These are phyloP conservation scores for Athalia circularis DNA, from an alignment of 2,888 invertebrate species.

Conservation along the genomic window DNA sequence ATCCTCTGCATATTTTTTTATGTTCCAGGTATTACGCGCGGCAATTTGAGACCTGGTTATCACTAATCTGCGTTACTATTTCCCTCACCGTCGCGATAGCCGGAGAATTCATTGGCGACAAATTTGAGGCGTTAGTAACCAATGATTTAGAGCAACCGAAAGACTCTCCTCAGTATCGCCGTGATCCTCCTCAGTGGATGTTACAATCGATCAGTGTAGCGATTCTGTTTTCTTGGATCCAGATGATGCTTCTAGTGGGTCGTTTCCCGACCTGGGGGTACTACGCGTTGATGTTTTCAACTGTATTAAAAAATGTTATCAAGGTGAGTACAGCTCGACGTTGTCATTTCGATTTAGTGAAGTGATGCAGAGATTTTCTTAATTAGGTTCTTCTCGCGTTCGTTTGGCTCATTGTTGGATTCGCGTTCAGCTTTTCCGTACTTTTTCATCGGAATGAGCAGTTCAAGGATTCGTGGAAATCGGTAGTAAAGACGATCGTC, in stretches of 20 bases:
- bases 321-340: slow-evolving; percentile 68
- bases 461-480: slow-evolving; percentile 72
- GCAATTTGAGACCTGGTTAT: slow-evolving; percentile 73
- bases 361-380: slow-evolving; percentile 33
- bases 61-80: slow-evolving; percentile 67
- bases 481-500: slow-evolving; percentile 76
- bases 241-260: slow-evolving; percentile 76
- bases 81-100: slow-evolving; percentile 66
- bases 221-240: slow-evolving; percentile 76
- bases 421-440: slow-evolving; percentile 77
- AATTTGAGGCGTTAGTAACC: slow-evolving; percentile 4
- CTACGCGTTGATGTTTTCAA: slow-evolving; percentile 77
- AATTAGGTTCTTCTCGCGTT: slow-evolving; percentile 76
- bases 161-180: slow-evolving; percentile 44
- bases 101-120: slow-evolving; percentile 44
- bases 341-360: neutral
- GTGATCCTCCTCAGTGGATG: slow-evolving; percentile 67
- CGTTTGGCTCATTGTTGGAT: slow-evolving; percentile 76
- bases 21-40: slow-evolving; percentile 66
- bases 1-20: slow-evolving; percentile 43
- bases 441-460: slow-evolving; percentile 74
- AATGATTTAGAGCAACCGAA: slow-evolving; percentile 44
- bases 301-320: slow-evolving; percentile 76
- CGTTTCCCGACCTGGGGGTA: slow-evolving; percentile 77
- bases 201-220: slow-evolving; percentile 73